Conservation (phyloP, 2,888 invertebrate species). For the Chirona hameri region DNA sequence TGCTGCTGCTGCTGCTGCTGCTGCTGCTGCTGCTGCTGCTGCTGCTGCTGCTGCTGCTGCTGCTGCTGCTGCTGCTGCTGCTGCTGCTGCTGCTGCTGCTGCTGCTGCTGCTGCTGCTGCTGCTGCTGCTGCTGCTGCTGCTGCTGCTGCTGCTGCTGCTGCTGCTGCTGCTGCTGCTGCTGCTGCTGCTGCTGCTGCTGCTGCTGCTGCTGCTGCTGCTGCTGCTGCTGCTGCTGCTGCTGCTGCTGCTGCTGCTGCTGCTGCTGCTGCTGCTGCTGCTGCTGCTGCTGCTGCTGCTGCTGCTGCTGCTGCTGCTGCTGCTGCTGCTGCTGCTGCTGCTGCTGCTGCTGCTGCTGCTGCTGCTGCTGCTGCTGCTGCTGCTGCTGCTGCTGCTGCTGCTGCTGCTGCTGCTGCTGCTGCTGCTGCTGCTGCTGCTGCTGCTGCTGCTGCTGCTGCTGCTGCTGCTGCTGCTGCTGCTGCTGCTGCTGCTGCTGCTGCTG, state of each 20-base stretch:
- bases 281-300: constrained; percentile 32
- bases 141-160: constrained; percentile 32
- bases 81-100: constrained; percentile 32
- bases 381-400: constrained; percentile 32
- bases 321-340: constrained; percentile 32
- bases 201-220: constrained; percentile 32
- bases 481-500: constrained; percentile 32
- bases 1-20: constrained; percentile 32
- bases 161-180: constrained; percentile 32
- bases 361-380: constrained; percentile 32
- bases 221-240: constrained; percentile 32
- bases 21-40: constrained; percentile 32
- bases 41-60: constrained; percentile 32
- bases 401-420: constrained; percentile 32
- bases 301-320: constrained; percentile 32
- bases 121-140: constrained; percentile 32
- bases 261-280: constrained; percentile 32
- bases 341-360: constrained; percentile 32
- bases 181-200: constrained; percentile 32
- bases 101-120: constrained; percentile 32
- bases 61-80: constrained; percentile 32
- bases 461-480: constrained; percentile 32
- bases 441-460: constrained; percentile 32
- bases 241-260: constrained; percentile 32
- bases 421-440: constrained; percentile 32